Evolutionary conservation across 1,140 invertebrate species (phyloP), one percentile per base, ranked within the genome.

Genomic region (Drosophila rufa): DNA sequence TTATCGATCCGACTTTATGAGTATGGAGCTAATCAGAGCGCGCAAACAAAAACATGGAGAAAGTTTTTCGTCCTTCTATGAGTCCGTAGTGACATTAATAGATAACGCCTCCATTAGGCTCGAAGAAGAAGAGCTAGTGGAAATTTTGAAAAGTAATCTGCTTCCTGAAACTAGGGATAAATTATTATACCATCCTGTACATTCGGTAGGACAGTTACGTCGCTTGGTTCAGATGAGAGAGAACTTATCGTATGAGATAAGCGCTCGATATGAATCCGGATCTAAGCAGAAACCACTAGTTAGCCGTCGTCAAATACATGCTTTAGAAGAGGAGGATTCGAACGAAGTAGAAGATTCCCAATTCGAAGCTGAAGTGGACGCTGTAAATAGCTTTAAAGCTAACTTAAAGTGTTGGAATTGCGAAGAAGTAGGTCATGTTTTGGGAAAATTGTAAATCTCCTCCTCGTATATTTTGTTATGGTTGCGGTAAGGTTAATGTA

Each of bases 1-100:
- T 17, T 56, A 65, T 30, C n/a, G 42, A 9, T 65, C 68, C 2
- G 60, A 56, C 8, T 65, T 71, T 47, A 55, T 61, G 27, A 70
- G 47, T 9, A 55, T 36, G 42, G 58, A 70, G 25, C 11, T 53
- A n/a, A 62, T 55, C 12, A 19, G 33, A 53, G 50, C 50, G 12
- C 59, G 59, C 4, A 70, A 64, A 11, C 33, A 45, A 3, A 45
- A 19, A 19, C 8, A 19, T 17, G 42, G 42, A 43, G 8, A 43
- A 43, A 25, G 22, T 25, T 25, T 25, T 25, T 25, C 22, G 22
- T 25, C 22, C 3, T 25, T 25, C 3, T 25, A 25, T 25, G 22
- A 25, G 22, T 25, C 22, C 22, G 22, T 25, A 25, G 22, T 4
- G 22, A 25, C 22, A 25, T 25, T 25, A 25, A 25, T 25, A 25